These are phyloP conservation scores for Schlechtendalia chinensis DNA, from an alignment of 1,140 invertebrate species.

Conservation along the genomic window DNA sequence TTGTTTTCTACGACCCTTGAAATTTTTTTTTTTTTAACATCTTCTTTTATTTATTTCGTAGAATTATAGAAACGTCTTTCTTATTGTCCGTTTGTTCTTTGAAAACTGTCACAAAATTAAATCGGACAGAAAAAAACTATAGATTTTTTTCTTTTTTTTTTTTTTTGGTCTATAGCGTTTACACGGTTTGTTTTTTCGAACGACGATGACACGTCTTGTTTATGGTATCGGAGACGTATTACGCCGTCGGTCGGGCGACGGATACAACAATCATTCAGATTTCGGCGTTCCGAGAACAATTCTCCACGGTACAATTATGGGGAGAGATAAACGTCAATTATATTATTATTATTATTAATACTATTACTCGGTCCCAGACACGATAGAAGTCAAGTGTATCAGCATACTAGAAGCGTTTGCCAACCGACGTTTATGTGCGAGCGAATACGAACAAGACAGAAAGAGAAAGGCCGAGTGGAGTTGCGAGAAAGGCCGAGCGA, in stretches of 20 bases:
- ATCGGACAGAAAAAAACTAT: background rate
- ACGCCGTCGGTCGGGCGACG: background rate
- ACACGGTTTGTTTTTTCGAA: background rate
- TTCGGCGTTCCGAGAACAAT: background rate
- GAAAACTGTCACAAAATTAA: background rate
- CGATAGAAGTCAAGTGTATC: background rate
- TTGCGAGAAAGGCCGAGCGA: background rate
- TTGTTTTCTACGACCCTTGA: too few relatives aligned
- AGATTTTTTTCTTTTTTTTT: background rate
- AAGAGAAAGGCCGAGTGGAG: background rate
- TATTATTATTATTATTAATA: background rate
- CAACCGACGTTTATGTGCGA: background rate
- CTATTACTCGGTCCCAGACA: background rate
- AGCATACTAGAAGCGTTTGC: constrained; percentile 7
- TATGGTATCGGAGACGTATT: background rate
- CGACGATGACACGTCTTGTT: background rate
- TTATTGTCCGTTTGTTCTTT: background rate
- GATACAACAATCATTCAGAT: background rate
- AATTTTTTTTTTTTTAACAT: background rate
- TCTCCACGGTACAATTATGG: background rate
- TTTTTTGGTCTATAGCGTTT: background rate
- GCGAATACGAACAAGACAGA: background rate
- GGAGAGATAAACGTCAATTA: constrained; percentile 21
- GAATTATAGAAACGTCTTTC: background rate
- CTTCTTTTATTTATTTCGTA: background rate